phyloP scores from a whole-genome alignment of 2,888 invertebrate genomes.

The Isoperla grammatica region DNA sequence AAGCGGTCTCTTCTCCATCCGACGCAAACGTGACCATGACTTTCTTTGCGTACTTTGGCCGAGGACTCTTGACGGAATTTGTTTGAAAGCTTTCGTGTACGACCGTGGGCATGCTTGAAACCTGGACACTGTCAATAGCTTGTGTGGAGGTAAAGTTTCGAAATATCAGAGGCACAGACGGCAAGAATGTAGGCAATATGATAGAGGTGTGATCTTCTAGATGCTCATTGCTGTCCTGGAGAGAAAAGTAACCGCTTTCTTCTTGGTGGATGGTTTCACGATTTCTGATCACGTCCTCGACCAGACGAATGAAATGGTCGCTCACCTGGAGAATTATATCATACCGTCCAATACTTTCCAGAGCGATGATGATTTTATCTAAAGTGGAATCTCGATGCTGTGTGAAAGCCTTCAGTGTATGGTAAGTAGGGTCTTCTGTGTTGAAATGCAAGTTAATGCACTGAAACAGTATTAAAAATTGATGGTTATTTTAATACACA shows the following conservation, averaged over 20 bases:
- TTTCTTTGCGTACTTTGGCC: constrained; percentile 10
- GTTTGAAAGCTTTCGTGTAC: not conserved
- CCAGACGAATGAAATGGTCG: not conserved
- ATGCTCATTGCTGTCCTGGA: not conserved
- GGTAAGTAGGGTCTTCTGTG: constrained; percentile 4
- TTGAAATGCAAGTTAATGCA: constrained; percentile 2
- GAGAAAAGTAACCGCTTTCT: constrained; percentile 3
- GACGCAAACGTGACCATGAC: constrained; percentile 23
- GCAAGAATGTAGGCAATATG: not conserved
- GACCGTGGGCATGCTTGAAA: not conserved
- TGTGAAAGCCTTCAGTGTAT: constrained; percentile 8
- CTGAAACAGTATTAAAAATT: not conserved
- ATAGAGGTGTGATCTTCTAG: not conserved
- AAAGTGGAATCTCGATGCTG: constrained; percentile 13
- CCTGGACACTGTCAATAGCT: not conserved
- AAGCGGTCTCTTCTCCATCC: constrained; percentile 22
- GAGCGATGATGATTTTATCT: constrained; percentile 11
- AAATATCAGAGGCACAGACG: not conserved
- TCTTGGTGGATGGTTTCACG: not conserved
- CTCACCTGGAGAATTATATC: constrained; percentile 11
- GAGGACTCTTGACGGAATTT: no score
- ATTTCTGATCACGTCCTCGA: not conserved
- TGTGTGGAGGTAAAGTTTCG: not conserved
- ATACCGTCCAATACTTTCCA: constrained; percentile 16
- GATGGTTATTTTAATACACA: no score